Evolutionary conservation across 2,113 vertebrate genomes (phyloP).

Genomic region (Anas platyrhynchos): DNA sequence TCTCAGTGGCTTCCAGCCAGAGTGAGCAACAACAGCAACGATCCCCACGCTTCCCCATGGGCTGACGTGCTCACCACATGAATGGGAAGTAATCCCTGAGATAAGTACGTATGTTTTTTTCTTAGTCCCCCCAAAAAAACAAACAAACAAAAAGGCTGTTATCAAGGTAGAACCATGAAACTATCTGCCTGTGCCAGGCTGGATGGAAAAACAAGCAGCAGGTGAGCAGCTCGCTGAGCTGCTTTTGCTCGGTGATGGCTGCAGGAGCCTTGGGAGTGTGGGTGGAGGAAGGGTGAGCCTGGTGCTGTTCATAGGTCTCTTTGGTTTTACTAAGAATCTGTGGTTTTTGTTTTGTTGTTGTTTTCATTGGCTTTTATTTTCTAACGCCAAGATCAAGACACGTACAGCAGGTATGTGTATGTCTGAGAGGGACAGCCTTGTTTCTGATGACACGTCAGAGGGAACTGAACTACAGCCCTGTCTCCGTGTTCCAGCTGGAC

Average conservation of each 20-base stretch:
- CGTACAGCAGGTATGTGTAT: neutral
- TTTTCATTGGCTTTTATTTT: neutral
- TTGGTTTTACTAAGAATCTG: neutral
- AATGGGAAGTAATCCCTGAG: fast-evolving
- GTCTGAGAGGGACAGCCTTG: neutral
- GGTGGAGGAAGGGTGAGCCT: neutral
- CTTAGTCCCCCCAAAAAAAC: too few species aligned
- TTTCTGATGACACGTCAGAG: neutral
- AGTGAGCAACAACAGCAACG: neutral
- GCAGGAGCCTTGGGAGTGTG: neutral
- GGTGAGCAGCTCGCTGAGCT: neutral
- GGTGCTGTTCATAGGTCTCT: neutral
- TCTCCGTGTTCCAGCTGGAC: neutral
- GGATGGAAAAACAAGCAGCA: fast-evolving
- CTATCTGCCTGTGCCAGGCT: neutral
- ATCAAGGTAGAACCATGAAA: neutral
- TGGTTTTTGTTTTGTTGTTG: too few species aligned
- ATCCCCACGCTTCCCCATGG: neutral
- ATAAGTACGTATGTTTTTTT: neutral
- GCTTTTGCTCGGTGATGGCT: neutral
- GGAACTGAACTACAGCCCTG: neutral
- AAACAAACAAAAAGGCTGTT: neutral
- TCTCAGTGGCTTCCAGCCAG: neutral
- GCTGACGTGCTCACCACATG: neutral
- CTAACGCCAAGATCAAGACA: neutral